These are phyloP conservation scores for Pardalotus punctatus DNA, from an alignment of 2,113 vertebrate genomes.

Conservation along the genomic window DNA sequence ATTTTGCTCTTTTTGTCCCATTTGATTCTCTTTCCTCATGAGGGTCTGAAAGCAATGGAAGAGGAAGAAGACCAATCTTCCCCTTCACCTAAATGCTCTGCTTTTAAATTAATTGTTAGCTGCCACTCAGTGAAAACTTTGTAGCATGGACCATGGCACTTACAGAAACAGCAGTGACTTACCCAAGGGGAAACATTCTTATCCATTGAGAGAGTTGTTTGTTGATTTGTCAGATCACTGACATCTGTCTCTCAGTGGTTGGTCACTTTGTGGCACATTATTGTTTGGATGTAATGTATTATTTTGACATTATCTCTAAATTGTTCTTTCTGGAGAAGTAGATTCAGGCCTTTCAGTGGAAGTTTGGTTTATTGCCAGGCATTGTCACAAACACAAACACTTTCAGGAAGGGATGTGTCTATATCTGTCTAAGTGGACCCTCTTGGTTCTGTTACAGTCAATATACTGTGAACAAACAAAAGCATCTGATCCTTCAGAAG, in stretches of 20 bases:
- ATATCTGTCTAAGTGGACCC: background rate
- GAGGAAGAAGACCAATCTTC: background rate
- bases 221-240: background rate
- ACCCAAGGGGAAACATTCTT: background rate
- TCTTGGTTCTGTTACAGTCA: background rate
- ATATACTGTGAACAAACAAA: background rate
- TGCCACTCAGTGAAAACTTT: background rate
- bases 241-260: background rate
- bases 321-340: background rate
- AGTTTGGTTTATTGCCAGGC: background rate
- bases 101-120: background rate
- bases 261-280: background rate
- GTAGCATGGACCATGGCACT: accelerated
- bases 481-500: background rate
- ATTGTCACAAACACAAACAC: background rate
- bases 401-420: background rate
- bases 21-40: background rate
- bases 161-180: background rate
- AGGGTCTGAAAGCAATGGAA: background rate
- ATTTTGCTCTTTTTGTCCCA: accelerated
- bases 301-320: background rate
- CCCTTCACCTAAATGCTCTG: background rate
- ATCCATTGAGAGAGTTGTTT: background rate
- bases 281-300: background rate
- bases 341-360: background rate